Evolutionary conservation across 2,888 invertebrate species (phyloP).

Genomic region (Chironomus tentans): DNA sequence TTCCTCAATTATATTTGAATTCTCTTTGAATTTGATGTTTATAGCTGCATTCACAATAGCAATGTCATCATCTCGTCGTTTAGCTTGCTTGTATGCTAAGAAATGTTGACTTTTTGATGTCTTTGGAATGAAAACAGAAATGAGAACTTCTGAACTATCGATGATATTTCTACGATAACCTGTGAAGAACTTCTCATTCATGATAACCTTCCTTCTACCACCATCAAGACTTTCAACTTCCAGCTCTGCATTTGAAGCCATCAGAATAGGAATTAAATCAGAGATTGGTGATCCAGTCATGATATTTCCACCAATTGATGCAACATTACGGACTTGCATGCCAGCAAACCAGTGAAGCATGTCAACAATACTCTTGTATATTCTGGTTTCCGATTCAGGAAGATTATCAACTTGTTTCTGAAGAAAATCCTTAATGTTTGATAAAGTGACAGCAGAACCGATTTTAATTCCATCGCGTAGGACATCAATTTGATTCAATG

Average conservation of each 20-base stretch:
- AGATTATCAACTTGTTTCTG: no score
- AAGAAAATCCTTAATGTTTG: constrained; percentile 54
- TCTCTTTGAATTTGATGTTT: constrained; percentile 54
- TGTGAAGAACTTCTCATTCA: constrained; percentile 75
- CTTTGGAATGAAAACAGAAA: constrained; percentile 72
- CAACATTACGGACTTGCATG: constrained; percentile 88
- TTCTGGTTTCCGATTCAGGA: no score
- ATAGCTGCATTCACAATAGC: constrained; percentile 87
- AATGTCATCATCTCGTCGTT: constrained; percentile 88
- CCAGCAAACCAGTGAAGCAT: constrained; percentile 95
- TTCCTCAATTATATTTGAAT: constrained; percentile 46
- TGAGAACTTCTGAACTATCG: constrained; percentile 65
- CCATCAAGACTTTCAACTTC: constrained; percentile 50
- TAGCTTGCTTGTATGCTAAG: constrained; percentile 83
- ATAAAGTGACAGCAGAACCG: constrained; percentile 71
- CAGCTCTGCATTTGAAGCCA: constrained; percentile 62
- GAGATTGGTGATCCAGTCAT: constrained; percentile 95
- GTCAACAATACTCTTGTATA: constrained; percentile 46
- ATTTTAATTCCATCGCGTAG: constrained; percentile 52
- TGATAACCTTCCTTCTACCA: constrained; percentile 50
- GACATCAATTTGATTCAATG: constrained; percentile 53
- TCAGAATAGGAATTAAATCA: constrained; percentile 85
- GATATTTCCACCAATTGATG: constrained; percentile 85
- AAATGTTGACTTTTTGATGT: constrained; percentile 61
- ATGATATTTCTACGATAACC: constrained; percentile 74